These are phyloP conservation scores for Rhinolophus sinicus DNA, from an alignment of 2,113 vertebrate genomes.

Conservation along the genomic window DNA sequence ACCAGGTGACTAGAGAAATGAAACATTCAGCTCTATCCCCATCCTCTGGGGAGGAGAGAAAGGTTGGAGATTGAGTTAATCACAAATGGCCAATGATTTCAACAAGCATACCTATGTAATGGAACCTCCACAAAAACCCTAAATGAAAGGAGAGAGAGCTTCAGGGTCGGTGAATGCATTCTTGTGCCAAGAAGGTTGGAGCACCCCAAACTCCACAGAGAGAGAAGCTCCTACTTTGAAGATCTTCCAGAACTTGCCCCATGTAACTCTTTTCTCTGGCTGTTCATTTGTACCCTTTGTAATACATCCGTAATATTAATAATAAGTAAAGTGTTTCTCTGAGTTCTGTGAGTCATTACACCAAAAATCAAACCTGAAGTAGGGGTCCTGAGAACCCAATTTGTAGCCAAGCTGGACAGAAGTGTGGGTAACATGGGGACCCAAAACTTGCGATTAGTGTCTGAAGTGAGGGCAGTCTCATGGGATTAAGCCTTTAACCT, in stretches of 20 bases:
- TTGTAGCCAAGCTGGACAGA: background rate
- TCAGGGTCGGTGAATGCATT: background rate
- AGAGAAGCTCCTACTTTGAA: background rate
- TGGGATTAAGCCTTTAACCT: background rate
- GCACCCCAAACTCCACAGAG: background rate
- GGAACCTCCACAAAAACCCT: background rate
- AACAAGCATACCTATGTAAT: background rate
- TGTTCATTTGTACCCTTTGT: background rate
- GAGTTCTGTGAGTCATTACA: background rate
- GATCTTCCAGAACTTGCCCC: background rate
- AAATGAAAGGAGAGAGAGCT: background rate
- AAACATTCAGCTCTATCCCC: background rate
- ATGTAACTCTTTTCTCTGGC: background rate
- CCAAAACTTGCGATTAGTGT: background rate
- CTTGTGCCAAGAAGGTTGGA: background rate
- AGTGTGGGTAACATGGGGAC: background rate
- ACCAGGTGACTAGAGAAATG: background rate
- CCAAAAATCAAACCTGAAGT: background rate
- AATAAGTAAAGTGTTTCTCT: background rate
- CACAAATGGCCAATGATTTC: background rate
- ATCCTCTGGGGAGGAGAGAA: background rate
- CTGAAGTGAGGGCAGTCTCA: background rate
- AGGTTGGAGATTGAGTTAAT: background rate
- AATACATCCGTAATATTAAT: background rate
- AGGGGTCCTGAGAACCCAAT: background rate